Conservation (phyloP, 2,797 vertebrate species). For the Lateolabrax maculatus region DNA sequence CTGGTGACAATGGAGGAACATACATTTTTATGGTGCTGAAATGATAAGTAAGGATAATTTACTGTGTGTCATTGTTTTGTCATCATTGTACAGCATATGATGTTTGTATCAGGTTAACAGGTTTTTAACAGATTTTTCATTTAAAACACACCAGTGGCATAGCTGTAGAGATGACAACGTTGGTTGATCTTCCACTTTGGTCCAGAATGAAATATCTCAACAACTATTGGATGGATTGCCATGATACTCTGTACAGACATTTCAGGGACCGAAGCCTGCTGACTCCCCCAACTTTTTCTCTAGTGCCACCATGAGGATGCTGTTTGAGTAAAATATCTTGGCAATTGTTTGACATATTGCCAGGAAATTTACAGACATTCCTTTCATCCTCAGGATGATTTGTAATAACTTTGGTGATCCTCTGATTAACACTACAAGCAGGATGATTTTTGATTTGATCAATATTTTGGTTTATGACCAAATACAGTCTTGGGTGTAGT, state of each 20-base stretch:
- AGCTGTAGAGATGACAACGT: not conserved
- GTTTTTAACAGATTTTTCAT: too few relatives aligned
- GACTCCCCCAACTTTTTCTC: not conserved
- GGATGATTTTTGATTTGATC: not conserved
- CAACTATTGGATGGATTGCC: too few relatives aligned
- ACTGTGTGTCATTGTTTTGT: not conserved
- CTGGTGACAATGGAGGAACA: not conserved
- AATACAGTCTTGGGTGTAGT: too few relatives aligned
- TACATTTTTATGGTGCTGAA: not conserved
- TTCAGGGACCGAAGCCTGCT: too few relatives aligned
- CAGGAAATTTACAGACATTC: not conserved
- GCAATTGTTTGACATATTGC: not conserved
- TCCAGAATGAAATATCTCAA: too few relatives aligned
- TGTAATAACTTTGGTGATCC: not conserved
- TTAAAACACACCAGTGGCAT: not conserved
- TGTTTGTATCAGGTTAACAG: not conserved
- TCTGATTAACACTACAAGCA: not conserved
- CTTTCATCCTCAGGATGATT: not conserved
- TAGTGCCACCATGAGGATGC: not conserved
- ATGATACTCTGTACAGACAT: too few relatives aligned
- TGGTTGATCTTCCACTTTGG: too few relatives aligned
- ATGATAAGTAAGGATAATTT: not conserved
- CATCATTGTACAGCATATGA: not conserved
- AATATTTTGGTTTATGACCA: not conserved
- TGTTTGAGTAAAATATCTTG: not conserved